Conservation (phyloP, 2,113 vertebrate species). For the Brevimyrus niger region DNA sequence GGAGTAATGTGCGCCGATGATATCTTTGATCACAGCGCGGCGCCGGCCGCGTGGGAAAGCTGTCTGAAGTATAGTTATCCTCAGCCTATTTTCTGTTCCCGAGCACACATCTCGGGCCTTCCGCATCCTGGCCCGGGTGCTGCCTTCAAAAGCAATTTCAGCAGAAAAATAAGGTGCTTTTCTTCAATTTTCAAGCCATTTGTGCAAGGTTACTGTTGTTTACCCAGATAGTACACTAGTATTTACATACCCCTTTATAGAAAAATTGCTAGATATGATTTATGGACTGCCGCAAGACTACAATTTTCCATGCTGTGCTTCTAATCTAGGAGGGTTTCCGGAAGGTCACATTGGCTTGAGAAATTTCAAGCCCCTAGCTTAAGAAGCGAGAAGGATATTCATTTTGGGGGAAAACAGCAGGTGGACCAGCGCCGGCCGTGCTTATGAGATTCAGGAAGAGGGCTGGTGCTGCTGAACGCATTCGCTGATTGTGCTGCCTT, state of each 20-base stretch:
- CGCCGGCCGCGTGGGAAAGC: conserved; percentile 67
- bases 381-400: conserved; percentile 86
- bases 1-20: conserved; percentile 80
- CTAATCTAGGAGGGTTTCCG: conserved; percentile 90
- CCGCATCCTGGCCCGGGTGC: conserved; percentile 77
- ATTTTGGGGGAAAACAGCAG: conserved; percentile 91
- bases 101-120: conserved; percentile 83
- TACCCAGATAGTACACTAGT: conserved; percentile 98
- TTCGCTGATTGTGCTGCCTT: conserved; percentile 50
- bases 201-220: conserved; percentile 98
- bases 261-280: conserved; percentile 94
- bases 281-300: conserved; percentile 93
- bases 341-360: conserved; percentile 93
- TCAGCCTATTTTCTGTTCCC: conserved; percentile 77
- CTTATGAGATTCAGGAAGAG: conserved; percentile 80
- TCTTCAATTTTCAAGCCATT: conserved; percentile 99
- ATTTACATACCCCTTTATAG: conserved; percentile 99
- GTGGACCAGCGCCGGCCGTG: conserved; percentile 66
- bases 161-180: conserved; percentile 99
- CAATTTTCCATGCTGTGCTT: conserved; percentile 97
- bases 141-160: conserved; percentile 99
- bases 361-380: conserved; percentile 89
- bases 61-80: conserved; percentile 84
- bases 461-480: conserved; percentile 65
- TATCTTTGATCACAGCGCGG: conserved; percentile 87